Percentiles rank a stretch among this genome's conserved stretches.
These are phyloP conservation scores for Anableps anableps DNA, from an alignment of 2,797 vertebrate species.

Conservation along the genomic window DNA sequence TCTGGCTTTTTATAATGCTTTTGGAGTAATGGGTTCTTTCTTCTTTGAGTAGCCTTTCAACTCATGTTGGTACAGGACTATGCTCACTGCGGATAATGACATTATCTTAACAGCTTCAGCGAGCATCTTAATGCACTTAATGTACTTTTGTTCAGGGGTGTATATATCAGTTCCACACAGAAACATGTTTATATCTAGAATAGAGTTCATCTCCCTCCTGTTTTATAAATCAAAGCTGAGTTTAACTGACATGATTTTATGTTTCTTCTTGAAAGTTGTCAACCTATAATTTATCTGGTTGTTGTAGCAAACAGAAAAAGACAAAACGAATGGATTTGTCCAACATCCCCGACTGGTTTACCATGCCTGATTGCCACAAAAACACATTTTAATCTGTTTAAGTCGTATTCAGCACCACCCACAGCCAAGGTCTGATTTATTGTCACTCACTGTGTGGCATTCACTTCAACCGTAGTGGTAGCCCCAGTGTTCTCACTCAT, in stretches of 20 bases:
- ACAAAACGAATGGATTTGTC: not conserved
- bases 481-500: constrained; percentile 12
- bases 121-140: not conserved
- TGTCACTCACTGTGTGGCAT: constrained; percentile 17
- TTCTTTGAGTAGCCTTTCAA: not conserved
- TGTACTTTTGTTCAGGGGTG: not conserved
- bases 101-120: not conserved
- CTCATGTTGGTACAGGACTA: not conserved
- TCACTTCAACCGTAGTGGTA: constrained; percentile 12
- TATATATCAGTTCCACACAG: not conserved
- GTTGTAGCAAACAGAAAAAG: not conserved
- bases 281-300: not conserved
- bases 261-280: not conserved
- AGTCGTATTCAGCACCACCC: too few relatives aligned
- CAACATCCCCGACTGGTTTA: not conserved
- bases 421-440: constrained; percentile 5
- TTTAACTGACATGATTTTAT: not conserved
- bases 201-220: not conserved
- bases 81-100: not conserved
- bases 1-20: not conserved
- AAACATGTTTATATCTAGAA: not conserved
- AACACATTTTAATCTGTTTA: not conserved
- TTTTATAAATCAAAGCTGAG: not conserved
- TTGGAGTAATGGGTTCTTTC: not conserved
- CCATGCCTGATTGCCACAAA: not conserved